Evolutionary conservation across 2,797 vertebrate species (phyloP).

Genomic region (Synaphobranchus kaupii): DNA sequence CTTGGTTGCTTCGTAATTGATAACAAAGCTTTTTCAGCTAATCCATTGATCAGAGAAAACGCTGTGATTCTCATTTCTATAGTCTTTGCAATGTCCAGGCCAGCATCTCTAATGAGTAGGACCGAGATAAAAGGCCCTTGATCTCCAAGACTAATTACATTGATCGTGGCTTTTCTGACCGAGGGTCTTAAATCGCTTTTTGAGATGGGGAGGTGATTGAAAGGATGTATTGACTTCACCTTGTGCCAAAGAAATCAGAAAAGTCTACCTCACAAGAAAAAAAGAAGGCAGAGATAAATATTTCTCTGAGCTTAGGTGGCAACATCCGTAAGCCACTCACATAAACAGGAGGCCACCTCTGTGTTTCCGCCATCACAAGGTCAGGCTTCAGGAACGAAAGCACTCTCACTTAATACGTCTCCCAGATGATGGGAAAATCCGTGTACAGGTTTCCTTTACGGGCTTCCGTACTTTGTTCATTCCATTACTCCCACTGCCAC

Average conservation of each 20-base stretch:
- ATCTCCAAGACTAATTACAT: slow-evolving; percentile 35
- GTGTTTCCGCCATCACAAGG: background rate
- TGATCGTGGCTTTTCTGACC: slow-evolving; percentile 48
- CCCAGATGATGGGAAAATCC: background rate
- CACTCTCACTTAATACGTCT: background rate
- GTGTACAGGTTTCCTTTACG: background rate
- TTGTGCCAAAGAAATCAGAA: background rate
- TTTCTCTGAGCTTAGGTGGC: background rate
- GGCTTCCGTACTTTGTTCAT: background rate
- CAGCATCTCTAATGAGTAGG: slow-evolving; percentile 45
- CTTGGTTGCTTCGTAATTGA: slow-evolving; percentile 1
- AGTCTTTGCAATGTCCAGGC: slow-evolving; percentile 34
- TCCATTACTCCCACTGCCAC: background rate
- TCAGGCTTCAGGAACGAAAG: background rate
- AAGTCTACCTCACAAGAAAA: background rate
- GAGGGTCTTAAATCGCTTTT: slow-evolving; percentile 24
- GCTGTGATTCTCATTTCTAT: slow-evolving; percentile 32
- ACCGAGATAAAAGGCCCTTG: slow-evolving; percentile 32
- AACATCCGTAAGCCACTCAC: background rate
- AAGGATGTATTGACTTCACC: slow-evolving; percentile 1
- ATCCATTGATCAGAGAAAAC: slow-evolving; percentile 6
- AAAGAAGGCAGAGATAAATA: background rate
- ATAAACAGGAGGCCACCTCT: background rate
- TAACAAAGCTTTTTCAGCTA: slow-evolving; percentile 5
- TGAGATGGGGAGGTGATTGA: slow-evolving; percentile 30